A percentile compares a stretch with the other conserved stretches of the same genome.
Evolutionary conservation across 2,888 invertebrate species (phyloP).

Genomic region (Nebria salina): DNA sequence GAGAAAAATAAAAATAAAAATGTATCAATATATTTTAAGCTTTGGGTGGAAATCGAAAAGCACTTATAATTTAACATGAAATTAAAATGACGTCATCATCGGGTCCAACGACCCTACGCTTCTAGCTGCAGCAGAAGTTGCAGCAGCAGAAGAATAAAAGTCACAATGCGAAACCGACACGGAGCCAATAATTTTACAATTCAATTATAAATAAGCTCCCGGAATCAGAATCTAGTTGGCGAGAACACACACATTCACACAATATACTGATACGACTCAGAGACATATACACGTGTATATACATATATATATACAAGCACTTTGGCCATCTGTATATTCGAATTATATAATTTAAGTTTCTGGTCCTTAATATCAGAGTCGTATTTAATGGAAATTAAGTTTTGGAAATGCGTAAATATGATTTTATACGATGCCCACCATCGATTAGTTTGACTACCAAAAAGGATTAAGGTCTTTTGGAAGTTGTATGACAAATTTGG

Average conservation of each 20-base stretch:
- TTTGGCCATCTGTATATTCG: neutral
- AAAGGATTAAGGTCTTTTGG: too few species aligned
- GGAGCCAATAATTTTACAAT: slow-evolving; percentile 43
- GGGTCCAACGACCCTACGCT: neutral
- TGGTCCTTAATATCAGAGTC: neutral
- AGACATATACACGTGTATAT: slow-evolving; percentile 6
- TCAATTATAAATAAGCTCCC: slow-evolving; percentile 45
- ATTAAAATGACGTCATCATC: neutral
- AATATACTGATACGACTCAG: neutral
- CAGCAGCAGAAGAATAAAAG: slow-evolving; percentile 26
- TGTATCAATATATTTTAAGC: neutral
- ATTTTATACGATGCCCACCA: too few species aligned
- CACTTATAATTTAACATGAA: neutral
- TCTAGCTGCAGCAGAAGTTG: neutral
- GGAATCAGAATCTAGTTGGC: slow-evolving; percentile 32
- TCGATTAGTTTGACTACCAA: too few species aligned
- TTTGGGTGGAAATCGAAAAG: neutral
- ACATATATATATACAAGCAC: neutral
- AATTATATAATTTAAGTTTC: neutral
- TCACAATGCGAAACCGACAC: slow-evolving; percentile 30
- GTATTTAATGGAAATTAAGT: neutral
- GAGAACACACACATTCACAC: slow-evolving; percentile 17
- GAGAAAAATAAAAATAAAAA: neutral
- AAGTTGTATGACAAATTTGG: neutral
- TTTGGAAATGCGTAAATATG: too few species aligned